Conservation (phyloP, 2,888 invertebrate species). For the Brachyopa scutellaris region DNA sequence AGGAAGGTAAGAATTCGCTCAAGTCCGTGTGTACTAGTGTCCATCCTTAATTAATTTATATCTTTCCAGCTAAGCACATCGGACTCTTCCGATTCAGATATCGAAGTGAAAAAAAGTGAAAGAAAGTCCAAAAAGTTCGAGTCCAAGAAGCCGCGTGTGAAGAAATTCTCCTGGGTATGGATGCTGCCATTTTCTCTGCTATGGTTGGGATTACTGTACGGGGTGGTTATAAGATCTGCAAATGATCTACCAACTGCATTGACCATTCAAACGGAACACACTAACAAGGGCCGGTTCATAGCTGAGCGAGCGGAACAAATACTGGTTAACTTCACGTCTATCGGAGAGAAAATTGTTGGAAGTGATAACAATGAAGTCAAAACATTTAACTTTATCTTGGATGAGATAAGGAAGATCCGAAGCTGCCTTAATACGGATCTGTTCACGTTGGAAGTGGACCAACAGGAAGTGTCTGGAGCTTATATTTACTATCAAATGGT, state of each 20-base stretch:
- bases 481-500: constrained; percentile 76
- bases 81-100: constrained; percentile 19
- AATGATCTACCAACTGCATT: constrained; percentile 76
- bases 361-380: constrained; percentile 88
- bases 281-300: constrained; percentile 83
- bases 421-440: constrained; percentile 75
- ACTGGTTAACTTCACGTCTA: constrained; percentile 84
- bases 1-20: constrained; percentile 2
- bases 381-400: constrained; percentile 82
- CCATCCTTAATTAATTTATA: too few relatives aligned
- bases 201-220: constrained; percentile 77
- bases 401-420: constrained; percentile 75
- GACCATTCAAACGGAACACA: constrained; percentile 72
- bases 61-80: constrained; percentile 7
- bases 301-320: constrained; percentile 86
- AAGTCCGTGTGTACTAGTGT: too few relatives aligned
- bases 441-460: constrained; percentile 77
- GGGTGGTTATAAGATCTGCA: constrained; percentile 75
- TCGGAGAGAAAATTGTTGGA: constrained; percentile 88
- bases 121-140: not conserved
- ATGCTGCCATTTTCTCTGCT: constrained; percentile 75
- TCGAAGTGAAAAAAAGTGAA: too few relatives aligned
- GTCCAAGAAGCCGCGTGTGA: too few relatives aligned
- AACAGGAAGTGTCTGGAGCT: constrained; percentile 77
- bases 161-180: constrained; percentile 38